These are phyloP conservation scores for Myrmecophaga tridactyla DNA, from an alignment of 2,113 vertebrate genomes.

Conservation along the genomic window DNA sequence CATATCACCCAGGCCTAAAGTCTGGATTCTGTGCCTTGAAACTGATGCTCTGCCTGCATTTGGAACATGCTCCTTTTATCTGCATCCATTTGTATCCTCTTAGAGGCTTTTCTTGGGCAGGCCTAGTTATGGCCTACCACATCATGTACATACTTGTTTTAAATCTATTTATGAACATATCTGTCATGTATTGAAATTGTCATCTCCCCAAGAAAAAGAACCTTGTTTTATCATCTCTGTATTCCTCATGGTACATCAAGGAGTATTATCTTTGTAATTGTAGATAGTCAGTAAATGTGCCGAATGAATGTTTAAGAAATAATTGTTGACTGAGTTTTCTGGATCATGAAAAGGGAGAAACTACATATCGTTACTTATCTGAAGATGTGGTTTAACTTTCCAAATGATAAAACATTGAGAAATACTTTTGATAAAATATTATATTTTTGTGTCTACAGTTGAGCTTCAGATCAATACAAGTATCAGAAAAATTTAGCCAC, in stretches of 20 bases:
- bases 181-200: neutral
- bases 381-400: neutral
- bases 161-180: neutral
- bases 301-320: constrained; percentile 11
- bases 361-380: neutral
- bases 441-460: neutral
- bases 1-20: neutral
- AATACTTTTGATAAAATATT: neutral
- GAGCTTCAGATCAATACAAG: neutral
- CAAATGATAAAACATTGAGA: neutral
- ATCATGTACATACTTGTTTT: neutral
- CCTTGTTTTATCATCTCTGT: neutral
- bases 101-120: neutral
- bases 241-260: neutral
- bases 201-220: neutral
- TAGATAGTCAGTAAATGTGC: neutral
- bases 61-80: neutral
- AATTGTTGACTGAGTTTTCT: neutral
- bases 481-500: neutral
- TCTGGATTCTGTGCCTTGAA: neutral
- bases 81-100: neutral
- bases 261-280: neutral
- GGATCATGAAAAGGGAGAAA: neutral
- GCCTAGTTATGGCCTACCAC: neutral
- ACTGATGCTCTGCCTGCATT: neutral